A percentile compares a stretch with the other conserved stretches of the same genome.
phyloP scores from a whole-genome alignment of 2,888 invertebrate genomes.

The Orchesellides sinensis region DNA sequence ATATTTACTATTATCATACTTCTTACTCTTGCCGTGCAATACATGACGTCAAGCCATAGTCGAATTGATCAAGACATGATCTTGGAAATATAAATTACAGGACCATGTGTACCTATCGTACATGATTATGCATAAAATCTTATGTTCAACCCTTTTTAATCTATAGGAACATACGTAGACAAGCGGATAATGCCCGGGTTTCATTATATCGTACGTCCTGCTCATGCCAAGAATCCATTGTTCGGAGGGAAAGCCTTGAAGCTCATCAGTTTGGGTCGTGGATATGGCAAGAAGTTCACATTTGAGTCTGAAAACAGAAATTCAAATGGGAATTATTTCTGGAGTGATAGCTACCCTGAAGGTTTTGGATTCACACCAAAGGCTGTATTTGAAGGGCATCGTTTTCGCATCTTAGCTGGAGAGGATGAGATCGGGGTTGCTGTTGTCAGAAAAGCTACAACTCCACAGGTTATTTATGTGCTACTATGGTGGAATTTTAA shows the following conservation, averaged over 20 bases:
- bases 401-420: constrained; percentile 82
- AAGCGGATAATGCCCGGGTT: constrained; percentile 85
- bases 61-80: no score
- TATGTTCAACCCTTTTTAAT: constrained; percentile 42
- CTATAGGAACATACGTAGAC: constrained; percentile 86
- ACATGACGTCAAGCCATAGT: no score
- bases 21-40: no score
- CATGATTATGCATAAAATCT: no score
- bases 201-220: constrained; percentile 84
- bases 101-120: neutral
- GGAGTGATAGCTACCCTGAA: constrained; percentile 87
- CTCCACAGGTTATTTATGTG: constrained; percentile 82
- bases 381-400: constrained; percentile 83
- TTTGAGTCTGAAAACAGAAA: constrained; percentile 81
- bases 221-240: constrained; percentile 81
- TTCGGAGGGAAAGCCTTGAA: constrained; percentile 83
- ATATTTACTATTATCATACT: no score
- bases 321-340: constrained; percentile 82
- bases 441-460: constrained; percentile 83
- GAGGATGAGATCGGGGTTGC: constrained; percentile 83
- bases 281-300: constrained; percentile 86
- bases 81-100: no score
- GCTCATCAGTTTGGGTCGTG: constrained; percentile 84
- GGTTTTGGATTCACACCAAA: constrained; percentile 83
- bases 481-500: neutral